Conservation (phyloP, 2,888 invertebrate species). For the Erannis defoliaria region DNA sequence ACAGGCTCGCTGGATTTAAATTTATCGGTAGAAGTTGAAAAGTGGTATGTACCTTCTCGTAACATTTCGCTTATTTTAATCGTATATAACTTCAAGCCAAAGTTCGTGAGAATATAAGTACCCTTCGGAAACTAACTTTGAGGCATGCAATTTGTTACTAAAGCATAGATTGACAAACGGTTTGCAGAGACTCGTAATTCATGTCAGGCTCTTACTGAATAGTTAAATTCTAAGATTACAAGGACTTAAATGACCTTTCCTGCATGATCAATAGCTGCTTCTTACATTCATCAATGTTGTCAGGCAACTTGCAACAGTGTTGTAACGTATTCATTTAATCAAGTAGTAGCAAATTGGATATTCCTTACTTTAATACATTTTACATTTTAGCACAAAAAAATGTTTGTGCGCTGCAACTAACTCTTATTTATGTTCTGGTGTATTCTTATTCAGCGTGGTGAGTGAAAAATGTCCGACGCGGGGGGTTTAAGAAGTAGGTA, state of each 20-base stretch:
- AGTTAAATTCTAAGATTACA: slow-evolving; percentile 39
- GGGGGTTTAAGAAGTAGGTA: slow-evolving; percentile 68
- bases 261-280: slow-evolving; percentile 40
- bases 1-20: neutral
- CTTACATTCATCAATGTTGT: slow-evolving; percentile 40
- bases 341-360: slow-evolving; percentile 52
- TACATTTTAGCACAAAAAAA: slow-evolving; percentile 64
- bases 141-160: slow-evolving; percentile 22
- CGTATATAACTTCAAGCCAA: slow-evolving; percentile 4
- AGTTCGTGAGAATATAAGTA: slow-evolving; percentile 20
- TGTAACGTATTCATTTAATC: slow-evolving; percentile 33
- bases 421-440: slow-evolving; percentile 64
- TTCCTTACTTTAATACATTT: slow-evolving; percentile 53
- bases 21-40: slow-evolving; percentile 11
- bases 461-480: slow-evolving; percentile 79
- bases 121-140: slow-evolving; percentile 21
- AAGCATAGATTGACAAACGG: slow-evolving; percentile 25
- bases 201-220: slow-evolving; percentile 25
- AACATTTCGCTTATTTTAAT: slow-evolving; percentile 16
- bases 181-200: slow-evolving; percentile 21
- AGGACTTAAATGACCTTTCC: slow-evolving; percentile 38
- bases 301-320: slow-evolving; percentile 38
- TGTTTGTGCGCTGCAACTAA: slow-evolving; percentile 57
- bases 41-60: slow-evolving; percentile 2
- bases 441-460: slow-evolving; percentile 40